Evolutionary conservation across 92 coral and sea anemone species (phyloP).

Genomic region (Parazoanthus darwini): DNA sequence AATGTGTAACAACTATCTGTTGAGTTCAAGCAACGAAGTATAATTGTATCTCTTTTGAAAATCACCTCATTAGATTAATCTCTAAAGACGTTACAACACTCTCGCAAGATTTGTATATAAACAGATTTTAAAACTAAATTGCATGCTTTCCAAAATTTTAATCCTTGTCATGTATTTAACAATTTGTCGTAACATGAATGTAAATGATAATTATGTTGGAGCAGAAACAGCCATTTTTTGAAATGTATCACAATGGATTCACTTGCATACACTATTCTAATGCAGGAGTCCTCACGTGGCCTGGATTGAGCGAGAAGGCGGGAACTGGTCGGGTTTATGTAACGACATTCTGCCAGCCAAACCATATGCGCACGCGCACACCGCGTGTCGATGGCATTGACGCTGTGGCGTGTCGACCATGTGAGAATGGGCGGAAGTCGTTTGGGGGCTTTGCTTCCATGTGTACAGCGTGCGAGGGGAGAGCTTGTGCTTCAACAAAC

Average conservation of each 20-base stretch:
- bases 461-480: constrained; percentile 65
- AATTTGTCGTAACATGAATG: too few species aligned
- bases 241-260: neutral
- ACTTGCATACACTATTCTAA: neutral
- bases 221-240: too few species aligned
- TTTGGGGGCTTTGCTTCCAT: constrained; percentile 82
- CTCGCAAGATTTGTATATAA: too few species aligned
- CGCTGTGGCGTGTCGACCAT: constrained; percentile 64
- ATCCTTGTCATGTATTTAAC: too few species aligned
- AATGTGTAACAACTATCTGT: too few species aligned
- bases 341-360: constrained; percentile 77
- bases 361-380: constrained; percentile 63
- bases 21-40: too few species aligned
- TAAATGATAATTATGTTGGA: too few species aligned
- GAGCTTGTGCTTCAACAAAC: constrained; percentile 54
- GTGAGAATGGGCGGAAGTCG: constrained; percentile 77
- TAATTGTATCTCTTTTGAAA: too few species aligned
- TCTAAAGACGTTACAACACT: too few species aligned
- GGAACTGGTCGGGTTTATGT: constrained; percentile 93
- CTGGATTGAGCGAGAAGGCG: constrained; percentile 63
- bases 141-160: too few species aligned
- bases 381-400: constrained; percentile 61
- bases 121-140: too few species aligned
- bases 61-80: too few species aligned
- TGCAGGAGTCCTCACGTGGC: constrained; percentile 74